Base-by-base conservation (phyloP, 30 jellyfish, hydroid and myxozoan genomes). In the Aurelia sp. region DNA sequence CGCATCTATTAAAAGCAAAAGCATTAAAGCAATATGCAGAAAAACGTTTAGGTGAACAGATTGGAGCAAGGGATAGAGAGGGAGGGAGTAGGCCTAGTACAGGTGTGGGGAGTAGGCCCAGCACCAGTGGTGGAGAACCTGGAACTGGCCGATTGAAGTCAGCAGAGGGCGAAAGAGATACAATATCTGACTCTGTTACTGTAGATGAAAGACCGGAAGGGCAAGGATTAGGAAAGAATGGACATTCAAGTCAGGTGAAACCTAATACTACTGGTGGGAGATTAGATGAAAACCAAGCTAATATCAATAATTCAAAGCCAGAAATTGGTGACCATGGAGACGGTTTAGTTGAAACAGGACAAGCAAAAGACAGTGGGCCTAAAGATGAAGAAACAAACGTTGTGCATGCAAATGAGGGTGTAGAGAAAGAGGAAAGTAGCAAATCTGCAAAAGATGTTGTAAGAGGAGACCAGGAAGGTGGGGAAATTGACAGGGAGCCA, bases 1-100 rank as follows among this genome's bases (percentile, higher is more conserved):
- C 96, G 31, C 91, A 78, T 87, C 30, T 72, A 17, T 72, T 87
- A 47, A 87, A 87, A 70, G 91, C 90, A 47, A 79, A 77, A 57
- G 96, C 96, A 37, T 64, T 87, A 5, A 55, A 67, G 37, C 83
- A 73, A 51, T 79, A 63, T 9, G 83, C 51, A 21, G 44, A 59
- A 7, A 62, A 31, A 37, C 73, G 60, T 1, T 5, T 3, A 31
- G 63, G 52, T 12, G 33, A 3, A 18, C 73, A 67, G 27, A 31
- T 13, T 61, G 72, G 37, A 35, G 13, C 3, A 53, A 52, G 33
- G 23, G 57, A 44, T 31, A 16, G 35, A 4, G 73, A n/a, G 30
- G 74, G 33, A 8, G 35, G 35, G 21, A 44, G 55, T 7, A 44
- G 55, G 15, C 55, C 55, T 37, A 37, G 55, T 44, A 44, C 55